Evolutionary conservation across 2,888 invertebrate species (phyloP).

Genomic region (Melipona beecheii): DNA sequence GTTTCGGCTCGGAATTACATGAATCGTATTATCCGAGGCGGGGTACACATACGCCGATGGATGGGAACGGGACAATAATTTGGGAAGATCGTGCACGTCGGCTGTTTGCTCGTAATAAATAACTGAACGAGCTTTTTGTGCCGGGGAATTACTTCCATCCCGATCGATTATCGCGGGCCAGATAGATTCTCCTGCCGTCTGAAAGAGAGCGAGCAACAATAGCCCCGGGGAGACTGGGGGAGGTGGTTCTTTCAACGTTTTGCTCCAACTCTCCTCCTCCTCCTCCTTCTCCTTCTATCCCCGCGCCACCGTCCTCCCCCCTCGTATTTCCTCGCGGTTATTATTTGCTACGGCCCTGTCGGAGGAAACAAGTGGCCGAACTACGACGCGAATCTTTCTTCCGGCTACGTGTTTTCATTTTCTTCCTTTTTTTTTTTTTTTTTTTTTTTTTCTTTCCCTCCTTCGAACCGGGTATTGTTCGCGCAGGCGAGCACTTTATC

Average conservation of each 20-base stretch:
- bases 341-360: constrained; percentile 37
- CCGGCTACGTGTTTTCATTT: background rate
- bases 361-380: constrained; percentile 4
- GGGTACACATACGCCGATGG: background rate
- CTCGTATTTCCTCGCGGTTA: constrained; percentile 51
- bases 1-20: constrained; percentile 25
- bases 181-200: constrained; percentile 58
- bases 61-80: constrained; percentile 22
- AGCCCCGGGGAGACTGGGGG: constrained; percentile 43
- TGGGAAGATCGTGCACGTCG: constrained; percentile 2
- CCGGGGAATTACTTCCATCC: constrained; percentile 58
- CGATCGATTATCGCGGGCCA: constrained; percentile 60
- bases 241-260: constrained; percentile 51
- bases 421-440: background rate
- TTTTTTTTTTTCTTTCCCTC: too few relatives aligned
- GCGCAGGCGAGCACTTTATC: background rate
- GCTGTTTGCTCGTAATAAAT: constrained; percentile 52
- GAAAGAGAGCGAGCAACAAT: constrained; percentile 59
- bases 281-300: too few relatives aligned
- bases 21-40: constrained; percentile 17
- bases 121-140: constrained; percentile 50
- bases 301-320: background rate
- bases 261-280: constrained; percentile 8
- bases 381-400: constrained; percentile 24
- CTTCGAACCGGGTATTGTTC: background rate